These are phyloP conservation scores for Vireo altiloquus DNA, from an alignment of 2,113 vertebrate genomes.

Conservation along the genomic window DNA sequence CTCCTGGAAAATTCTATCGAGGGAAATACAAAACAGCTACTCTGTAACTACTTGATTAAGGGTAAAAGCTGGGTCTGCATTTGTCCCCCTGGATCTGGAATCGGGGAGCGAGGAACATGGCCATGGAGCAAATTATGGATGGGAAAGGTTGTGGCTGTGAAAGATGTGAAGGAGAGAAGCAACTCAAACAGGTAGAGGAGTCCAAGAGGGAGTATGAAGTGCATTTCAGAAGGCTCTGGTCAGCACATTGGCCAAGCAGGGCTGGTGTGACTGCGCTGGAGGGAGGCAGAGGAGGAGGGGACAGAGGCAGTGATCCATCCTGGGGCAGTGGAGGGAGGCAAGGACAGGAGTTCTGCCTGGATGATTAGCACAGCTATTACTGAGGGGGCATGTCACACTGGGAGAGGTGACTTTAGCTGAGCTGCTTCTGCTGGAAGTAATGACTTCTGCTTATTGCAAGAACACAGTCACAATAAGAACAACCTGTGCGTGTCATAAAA, in stretches of 20 bases:
- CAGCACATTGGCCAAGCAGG: neutral
- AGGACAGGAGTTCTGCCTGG: constrained; percentile 56
- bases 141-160: neutral
- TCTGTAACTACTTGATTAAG: too few species aligned
- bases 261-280: neutral
- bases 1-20: neutral
- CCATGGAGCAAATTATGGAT: neutral
- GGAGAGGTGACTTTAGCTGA: constrained; percentile 40
- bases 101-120: fast-evolving
- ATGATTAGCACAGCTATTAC: constrained; percentile 7
- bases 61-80: neutral
- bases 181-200: neutral
- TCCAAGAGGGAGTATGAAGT: neutral
- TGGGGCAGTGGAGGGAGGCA: constrained; percentile 28
- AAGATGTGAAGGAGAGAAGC: neutral
- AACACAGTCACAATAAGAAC: neutral
- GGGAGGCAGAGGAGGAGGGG: constrained; percentile 13
- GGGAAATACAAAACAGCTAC: neutral
- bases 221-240: neutral
- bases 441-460: constrained; percentile 27
- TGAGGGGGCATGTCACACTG: neutral
- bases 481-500: constrained; percentile 1
- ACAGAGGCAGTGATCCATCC: constrained; percentile 14
- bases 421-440: constrained; percentile 18
- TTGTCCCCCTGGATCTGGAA: neutral